Conservation (phyloP, 2,888 invertebrate genomes). For the Caenorhabditis afra region DNA sequence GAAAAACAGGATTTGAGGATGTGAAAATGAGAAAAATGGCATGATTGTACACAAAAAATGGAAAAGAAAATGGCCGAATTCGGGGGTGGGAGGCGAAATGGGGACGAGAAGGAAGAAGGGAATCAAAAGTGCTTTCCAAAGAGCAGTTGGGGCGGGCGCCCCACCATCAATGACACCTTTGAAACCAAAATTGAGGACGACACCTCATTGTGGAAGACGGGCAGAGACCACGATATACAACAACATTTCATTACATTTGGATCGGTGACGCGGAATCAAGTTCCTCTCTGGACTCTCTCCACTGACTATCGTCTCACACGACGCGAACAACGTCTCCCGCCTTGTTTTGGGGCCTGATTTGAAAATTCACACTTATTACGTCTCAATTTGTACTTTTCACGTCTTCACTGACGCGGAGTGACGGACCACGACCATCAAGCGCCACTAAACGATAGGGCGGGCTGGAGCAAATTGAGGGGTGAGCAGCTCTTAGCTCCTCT, state of each 20-base stretch:
- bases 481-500: too few species aligned
- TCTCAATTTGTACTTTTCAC: conserved; percentile 7
- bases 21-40: conserved; percentile 36
- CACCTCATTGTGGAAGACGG: conserved; percentile 52
- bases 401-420: too few species aligned
- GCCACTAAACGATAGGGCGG: too few species aligned
- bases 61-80: conserved; percentile 12
- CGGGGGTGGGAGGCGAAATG: conserved; percentile 12
- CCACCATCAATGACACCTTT: conserved; percentile 48
- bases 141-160: conserved; percentile 15
- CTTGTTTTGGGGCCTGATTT: conserved; percentile 43
- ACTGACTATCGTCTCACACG: conserved; percentile 23
- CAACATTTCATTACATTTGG: conserved; percentile 66
- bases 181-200: conserved; percentile 61
- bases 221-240: conserved; percentile 58
- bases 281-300: conserved; percentile 52
- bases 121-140: conserved; percentile 53
- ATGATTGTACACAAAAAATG: conserved; percentile 26
- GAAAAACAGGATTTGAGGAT: conserved; percentile 46
- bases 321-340: conserved; percentile 34
- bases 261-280: conserved; percentile 65
- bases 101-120: background rate
- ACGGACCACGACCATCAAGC: too few species aligned
- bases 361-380: conserved; percentile 35
- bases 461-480: too few species aligned